These are phyloP conservation scores for Tyria jacobaeae DNA, from an alignment of 2,888 invertebrate species.

Conservation along the genomic window DNA sequence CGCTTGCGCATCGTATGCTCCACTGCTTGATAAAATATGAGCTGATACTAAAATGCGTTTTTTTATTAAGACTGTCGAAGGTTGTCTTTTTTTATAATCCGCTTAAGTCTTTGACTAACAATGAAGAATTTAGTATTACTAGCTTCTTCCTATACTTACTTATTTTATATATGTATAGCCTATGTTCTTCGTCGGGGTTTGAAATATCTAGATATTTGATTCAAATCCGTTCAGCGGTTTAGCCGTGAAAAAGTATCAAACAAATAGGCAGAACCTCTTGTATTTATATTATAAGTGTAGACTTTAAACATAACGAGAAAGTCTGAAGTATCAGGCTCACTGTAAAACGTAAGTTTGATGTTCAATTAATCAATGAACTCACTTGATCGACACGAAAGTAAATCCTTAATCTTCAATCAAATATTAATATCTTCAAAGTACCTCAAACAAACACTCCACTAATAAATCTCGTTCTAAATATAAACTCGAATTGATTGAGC, in stretches of 20 bases:
- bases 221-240: no score
- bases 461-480: slow-evolving; percentile 45
- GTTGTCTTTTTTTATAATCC: no score
- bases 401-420: slow-evolving; percentile 9
- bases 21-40: slow-evolving; percentile 25
- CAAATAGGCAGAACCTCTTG: no score
- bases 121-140: no score
- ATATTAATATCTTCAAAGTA: slow-evolving; percentile 31
- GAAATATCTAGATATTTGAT: no score
- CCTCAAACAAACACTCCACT: slow-evolving; percentile 38
- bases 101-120: no score
- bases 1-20: slow-evolving; percentile 21
- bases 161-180: no score
- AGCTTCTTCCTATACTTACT: no score
- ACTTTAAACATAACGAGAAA: background rate
- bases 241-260: no score
- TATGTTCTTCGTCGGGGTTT: no score
- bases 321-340: background rate
- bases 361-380: slow-evolving; percentile 7
- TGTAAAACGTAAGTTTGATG: background rate
- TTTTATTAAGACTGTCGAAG: no score
- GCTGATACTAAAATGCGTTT: background rate
- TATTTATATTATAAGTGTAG: no score
- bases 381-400: background rate
- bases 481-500: slow-evolving; percentile 32